Percentiles rank a stretch among this genome's conserved stretches.
These are phyloP conservation scores for Pemphredon lugubris DNA, from an alignment of 2,888 invertebrate species.

Conservation along the genomic window DNA sequence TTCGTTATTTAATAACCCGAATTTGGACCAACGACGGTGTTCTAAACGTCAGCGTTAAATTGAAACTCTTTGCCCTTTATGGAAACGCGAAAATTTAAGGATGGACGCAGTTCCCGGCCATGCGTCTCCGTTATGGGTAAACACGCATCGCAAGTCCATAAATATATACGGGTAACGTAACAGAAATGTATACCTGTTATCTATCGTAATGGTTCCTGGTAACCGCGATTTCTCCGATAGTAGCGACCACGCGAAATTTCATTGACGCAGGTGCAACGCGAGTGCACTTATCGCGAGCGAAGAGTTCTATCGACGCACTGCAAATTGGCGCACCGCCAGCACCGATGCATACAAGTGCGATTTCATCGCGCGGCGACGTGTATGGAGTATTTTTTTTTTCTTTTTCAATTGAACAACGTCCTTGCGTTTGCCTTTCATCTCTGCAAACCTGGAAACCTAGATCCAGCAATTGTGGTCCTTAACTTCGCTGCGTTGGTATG, in stretches of 20 bases:
- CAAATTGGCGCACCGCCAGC: slow-evolving; percentile 61
- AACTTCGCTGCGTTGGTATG: too few species aligned
- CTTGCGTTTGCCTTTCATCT: too few species aligned
- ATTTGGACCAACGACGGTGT: too few species aligned
- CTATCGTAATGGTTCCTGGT: slow-evolving; percentile 37
- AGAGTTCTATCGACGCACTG: slow-evolving; percentile 55
- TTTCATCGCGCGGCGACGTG: slow-evolving; percentile 18
- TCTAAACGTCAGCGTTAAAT: too few species aligned
- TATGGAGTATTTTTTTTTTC: neutral
- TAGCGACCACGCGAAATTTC: slow-evolving; percentile 51
- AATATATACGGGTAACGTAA: slow-evolving; percentile 20
- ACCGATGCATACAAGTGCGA: slow-evolving; percentile 13
- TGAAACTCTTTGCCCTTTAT: neutral
- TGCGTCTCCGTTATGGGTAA: slow-evolving; percentile 22
- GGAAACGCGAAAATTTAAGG: neutral
- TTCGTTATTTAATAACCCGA: too few species aligned
- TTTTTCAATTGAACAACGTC: too few species aligned
- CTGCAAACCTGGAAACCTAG: too few species aligned
- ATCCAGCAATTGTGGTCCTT: too few species aligned
- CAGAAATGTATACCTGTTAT: slow-evolving; percentile 37
- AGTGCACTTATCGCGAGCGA: slow-evolving; percentile 62
- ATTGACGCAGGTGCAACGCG: slow-evolving; percentile 49
- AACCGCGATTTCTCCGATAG: slow-evolving; percentile 50
- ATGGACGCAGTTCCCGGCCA: neutral
- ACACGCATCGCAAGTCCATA: slow-evolving; percentile 10